phyloP scores from a whole-genome alignment of 1,140 invertebrate species.

The Lasioglossum baleicum region DNA sequence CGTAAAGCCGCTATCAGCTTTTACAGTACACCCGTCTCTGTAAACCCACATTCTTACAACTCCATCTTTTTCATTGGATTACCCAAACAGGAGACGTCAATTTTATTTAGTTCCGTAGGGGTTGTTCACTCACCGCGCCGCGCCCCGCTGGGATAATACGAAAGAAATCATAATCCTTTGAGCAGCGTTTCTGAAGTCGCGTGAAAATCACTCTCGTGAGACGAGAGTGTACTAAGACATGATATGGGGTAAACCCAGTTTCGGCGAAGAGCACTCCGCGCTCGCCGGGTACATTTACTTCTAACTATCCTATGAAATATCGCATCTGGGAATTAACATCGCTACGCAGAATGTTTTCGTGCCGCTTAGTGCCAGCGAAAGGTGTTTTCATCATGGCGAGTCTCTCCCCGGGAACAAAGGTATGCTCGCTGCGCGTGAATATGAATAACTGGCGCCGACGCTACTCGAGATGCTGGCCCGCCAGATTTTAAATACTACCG shows the following conservation, averaged over 20 bases:
- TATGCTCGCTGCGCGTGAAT: neutral
- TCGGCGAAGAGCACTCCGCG: neutral
- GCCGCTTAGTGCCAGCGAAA: neutral
- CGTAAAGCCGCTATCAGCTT: conserved; percentile 16
- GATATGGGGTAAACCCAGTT: conserved; percentile 6
- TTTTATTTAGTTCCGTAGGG: neutral
- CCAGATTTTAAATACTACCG: neutral
- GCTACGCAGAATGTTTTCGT: neutral
- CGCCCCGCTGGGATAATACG: no score
- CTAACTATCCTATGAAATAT: conserved; percentile 23
- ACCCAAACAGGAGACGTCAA: neutral
- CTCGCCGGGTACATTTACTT: neutral
- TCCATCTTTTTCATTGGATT: neutral
- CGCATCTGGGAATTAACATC: conserved; percentile 9
- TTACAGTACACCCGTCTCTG: neutral
- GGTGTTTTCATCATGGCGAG: neutral
- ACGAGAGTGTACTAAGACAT: no score
- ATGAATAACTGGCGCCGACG: neutral
- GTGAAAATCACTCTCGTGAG: neutral
- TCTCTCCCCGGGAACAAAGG: neutral
- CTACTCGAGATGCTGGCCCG: neutral
- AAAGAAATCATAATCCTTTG: neutral
- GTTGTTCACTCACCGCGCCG: neutral
- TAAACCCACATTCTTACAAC: conserved; percentile 6
- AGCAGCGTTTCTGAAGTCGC: no score